A percentile compares a stretch with the other conserved stretches of the same genome.
phyloP scores from a whole-genome alignment of 2,888 invertebrate species.

The Mimumesa dahlbomi region DNA sequence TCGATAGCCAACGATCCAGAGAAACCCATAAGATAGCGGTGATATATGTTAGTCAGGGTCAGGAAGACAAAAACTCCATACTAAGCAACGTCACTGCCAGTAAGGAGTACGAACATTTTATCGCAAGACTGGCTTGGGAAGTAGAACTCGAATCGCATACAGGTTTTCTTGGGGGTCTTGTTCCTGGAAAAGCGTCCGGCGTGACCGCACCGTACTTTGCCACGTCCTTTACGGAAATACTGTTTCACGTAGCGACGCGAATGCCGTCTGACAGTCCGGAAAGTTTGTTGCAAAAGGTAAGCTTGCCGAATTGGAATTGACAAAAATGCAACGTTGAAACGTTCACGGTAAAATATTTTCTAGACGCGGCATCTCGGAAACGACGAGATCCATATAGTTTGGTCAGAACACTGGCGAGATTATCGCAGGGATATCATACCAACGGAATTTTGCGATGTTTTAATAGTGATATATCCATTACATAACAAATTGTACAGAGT shows the following conservation, averaged over 20 bases:
- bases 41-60: conserved; percentile 98
- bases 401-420: conserved; percentile 98
- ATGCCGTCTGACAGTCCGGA: conserved; percentile 96
- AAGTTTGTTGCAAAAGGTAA: conserved; percentile 91
- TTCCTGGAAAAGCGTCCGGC: conserved; percentile 94
- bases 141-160: conserved; percentile 96
- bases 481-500: conserved; percentile 92
- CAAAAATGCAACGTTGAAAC: background rate
- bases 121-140: conserved; percentile 89
- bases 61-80: conserved; percentile 97
- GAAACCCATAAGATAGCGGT: conserved; percentile 98
- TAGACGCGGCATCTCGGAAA: conserved; percentile 97
- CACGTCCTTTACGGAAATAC: conserved; percentile 94
- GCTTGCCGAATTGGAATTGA: background rate
- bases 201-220: conserved; percentile 97
- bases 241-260: conserved; percentile 98
- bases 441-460: conserved; percentile 99
- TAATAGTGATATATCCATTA: conserved; percentile 97
- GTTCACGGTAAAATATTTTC: conserved; percentile 42
- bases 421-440: conserved; percentile 98
- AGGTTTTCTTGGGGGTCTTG: conserved; percentile 96
- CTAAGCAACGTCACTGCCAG: conserved; percentile 95
- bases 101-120: conserved; percentile 93
- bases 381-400: conserved; percentile 99
- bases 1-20: conserved; percentile 94